Conservation (phyloP, 1,140 invertebrate species). For the Araneus ventricosus region DNA sequence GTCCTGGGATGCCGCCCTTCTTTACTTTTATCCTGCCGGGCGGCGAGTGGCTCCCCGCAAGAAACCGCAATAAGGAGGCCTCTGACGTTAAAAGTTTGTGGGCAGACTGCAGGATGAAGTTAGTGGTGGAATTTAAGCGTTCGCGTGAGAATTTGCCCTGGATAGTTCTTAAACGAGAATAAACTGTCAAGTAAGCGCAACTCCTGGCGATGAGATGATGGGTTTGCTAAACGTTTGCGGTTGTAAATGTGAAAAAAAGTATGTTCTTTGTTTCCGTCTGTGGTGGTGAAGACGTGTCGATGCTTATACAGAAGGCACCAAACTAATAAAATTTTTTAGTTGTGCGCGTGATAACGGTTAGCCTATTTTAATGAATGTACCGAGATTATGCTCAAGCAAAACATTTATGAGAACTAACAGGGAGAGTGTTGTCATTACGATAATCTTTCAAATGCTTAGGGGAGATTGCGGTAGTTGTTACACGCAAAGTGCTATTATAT, state of each 20-base stretch:
- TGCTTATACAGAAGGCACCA: too few species aligned
- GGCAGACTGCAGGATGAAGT: conserved; percentile 64
- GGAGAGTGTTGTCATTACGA: too few species aligned
- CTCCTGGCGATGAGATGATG: not conserved
- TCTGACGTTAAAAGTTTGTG: conserved; percentile 69
- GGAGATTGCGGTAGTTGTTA: too few species aligned
- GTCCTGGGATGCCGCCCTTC: conserved; percentile 32
- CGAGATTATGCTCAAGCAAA: too few species aligned
- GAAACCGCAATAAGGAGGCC: conserved; percentile 56
- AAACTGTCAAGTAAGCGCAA: not conserved
- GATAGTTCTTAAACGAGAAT: not conserved
- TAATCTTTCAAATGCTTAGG: too few species aligned
- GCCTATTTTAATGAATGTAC: not conserved
- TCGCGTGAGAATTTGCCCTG: not conserved
- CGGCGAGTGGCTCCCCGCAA: not conserved
- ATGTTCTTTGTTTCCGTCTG: not conserved
- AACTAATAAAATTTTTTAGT: too few species aligned
- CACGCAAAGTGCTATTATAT: too few species aligned
- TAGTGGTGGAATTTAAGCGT: conserved; percentile 58
- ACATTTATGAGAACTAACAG: too few species aligned
- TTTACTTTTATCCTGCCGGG: conserved; percentile 51
- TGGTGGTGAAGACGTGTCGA: not conserved
- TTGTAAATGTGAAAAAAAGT: not conserved
- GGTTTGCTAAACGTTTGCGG: not conserved
- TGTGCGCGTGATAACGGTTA: too few species aligned